Conservation (phyloP, 2,888 invertebrate genomes). For the Prosapia bicincta region DNA sequence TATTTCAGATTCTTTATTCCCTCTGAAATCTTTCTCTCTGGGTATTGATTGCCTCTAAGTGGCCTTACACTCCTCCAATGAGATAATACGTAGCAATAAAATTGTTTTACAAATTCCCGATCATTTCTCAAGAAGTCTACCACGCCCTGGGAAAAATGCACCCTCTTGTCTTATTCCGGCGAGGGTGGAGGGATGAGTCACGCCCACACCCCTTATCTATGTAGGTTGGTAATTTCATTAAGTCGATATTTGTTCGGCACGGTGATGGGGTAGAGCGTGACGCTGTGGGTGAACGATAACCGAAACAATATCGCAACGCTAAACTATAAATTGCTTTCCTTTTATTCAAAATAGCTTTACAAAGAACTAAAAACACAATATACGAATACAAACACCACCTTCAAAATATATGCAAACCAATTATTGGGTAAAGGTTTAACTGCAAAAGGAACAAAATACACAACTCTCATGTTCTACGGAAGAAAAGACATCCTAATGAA, state of each 20-base stretch:
- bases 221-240: not conserved
- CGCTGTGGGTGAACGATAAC: no score
- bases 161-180: not conserved
- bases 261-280: not conserved
- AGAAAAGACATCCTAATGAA: no score
- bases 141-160: not conserved
- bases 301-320: no score
- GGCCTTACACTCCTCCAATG: not conserved
- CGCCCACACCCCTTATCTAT: not conserved
- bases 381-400: no score
- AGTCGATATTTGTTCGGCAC: not conserved
- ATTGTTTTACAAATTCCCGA: slow-evolving; percentile 2
- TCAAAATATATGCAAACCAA: no score
- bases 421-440: no score
- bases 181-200: not conserved
- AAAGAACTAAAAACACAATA: no score
- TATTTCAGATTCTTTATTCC: not conserved
- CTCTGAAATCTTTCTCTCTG: not conserved
- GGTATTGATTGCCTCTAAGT: not conserved
- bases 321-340: no score
- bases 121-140: not conserved
- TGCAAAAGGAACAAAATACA: no score
- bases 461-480: no score
- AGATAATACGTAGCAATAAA: not conserved
- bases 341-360: no score